Evolutionary conservation across 1,140 invertebrate genomes (phyloP).

Genomic region (Charaxes varanes): DNA sequence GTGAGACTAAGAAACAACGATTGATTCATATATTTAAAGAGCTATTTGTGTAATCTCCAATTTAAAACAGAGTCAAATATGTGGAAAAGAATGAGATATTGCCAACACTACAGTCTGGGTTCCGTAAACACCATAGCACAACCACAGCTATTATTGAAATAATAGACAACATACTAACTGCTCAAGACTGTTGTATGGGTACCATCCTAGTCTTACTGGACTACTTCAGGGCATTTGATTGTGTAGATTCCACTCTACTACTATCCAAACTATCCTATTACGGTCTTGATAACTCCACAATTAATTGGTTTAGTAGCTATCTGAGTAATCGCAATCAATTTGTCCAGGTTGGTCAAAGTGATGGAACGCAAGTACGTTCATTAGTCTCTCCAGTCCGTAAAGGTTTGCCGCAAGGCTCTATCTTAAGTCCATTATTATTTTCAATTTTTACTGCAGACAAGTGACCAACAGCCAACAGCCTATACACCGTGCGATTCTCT

Average conservation of each 20-base stretch:
- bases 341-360: not conserved
- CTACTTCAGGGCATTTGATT: conserved; percentile 11
- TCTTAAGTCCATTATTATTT: not conserved
- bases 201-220: conserved; percentile 10
- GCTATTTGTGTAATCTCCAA: too few relatives aligned
- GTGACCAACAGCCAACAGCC: too few relatives aligned
- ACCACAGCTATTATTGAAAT: conserved; percentile 7
- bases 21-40: too few relatives aligned
- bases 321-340: conserved; percentile 1
- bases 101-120: conserved; percentile 7
- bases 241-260: not conserved
- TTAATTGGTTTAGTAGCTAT: conserved; percentile 9
- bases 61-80: not conserved
- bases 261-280: conserved; percentile 12
- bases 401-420: not conserved
- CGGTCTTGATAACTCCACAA: not conserved
- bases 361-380: not conserved
- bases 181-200: conserved; percentile 2
- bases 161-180: conserved; percentile 8
- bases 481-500: too few relatives aligned
- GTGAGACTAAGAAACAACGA: too few relatives aligned
- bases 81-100: conserved; percentile 5
- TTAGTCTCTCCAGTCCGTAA: not conserved
- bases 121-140: conserved; percentile 7
- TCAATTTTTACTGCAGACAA: conserved; percentile 2